phyloP scores from a whole-genome alignment of 2,888 invertebrate genomes.

The Liopterus haemorrhoidalis region DNA sequence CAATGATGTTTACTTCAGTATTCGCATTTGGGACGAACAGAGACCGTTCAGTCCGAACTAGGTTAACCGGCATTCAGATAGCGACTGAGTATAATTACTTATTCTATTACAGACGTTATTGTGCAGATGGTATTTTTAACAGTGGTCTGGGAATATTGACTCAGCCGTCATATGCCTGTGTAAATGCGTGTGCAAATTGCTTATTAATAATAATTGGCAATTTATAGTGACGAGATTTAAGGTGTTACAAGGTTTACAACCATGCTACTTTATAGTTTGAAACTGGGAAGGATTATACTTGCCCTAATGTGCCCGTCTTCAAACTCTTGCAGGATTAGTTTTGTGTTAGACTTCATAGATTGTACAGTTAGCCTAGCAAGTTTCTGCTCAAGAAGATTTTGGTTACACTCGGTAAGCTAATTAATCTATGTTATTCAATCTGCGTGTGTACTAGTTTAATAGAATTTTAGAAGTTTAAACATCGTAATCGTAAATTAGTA shows the following conservation, averaged over 20 bases:
- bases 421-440: too few relatives aligned
- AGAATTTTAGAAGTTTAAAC: too few relatives aligned
- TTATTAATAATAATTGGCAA: conserved; percentile 25
- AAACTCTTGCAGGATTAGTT: too few relatives aligned
- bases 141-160: conserved; percentile 21
- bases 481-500: too few relatives aligned
- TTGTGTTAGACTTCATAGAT: too few relatives aligned
- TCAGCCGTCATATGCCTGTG: conserved; percentile 21
- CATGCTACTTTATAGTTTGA: not conserved
- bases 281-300: not conserved
- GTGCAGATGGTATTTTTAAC: conserved; percentile 16
- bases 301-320: not conserved
- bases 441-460: too few relatives aligned
- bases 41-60: too few relatives aligned
- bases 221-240: conserved; percentile 18
- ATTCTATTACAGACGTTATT: conserved; percentile 18
- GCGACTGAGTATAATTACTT: conserved; percentile 15
- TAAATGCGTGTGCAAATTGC: conserved; percentile 23
- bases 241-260: conserved; percentile 12
- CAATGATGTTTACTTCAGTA: too few relatives aligned
- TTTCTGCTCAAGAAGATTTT: too few relatives aligned
- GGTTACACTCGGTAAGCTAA: too few relatives aligned
- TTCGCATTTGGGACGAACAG: too few relatives aligned
- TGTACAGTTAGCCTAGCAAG: too few relatives aligned
- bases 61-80: not conserved